These are phyloP conservation scores for Montipora foliosa DNA, from an alignment of 64 coral and sea anemone species.

Conservation along the genomic window DNA sequence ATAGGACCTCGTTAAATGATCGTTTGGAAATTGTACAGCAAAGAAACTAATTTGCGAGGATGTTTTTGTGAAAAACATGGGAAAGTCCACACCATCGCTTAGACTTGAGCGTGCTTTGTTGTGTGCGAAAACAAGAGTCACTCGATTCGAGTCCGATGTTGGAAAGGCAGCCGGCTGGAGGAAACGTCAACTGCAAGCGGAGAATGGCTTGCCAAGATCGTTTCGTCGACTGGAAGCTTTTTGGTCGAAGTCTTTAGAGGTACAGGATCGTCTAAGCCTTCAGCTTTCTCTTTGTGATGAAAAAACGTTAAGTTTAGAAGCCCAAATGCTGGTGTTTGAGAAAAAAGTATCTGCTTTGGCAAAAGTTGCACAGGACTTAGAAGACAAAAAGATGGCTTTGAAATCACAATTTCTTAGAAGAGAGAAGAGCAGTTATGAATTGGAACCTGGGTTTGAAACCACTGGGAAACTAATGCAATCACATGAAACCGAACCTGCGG, in stretches of 20 bases:
- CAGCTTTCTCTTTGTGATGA: slow-evolving; percentile 5
- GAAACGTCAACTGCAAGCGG: background rate
- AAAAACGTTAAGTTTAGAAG: background rate
- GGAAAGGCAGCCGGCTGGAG: background rate
- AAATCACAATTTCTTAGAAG: slow-evolving; percentile 29
- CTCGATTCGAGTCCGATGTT: background rate
- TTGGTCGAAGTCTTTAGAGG: background rate
- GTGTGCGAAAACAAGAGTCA: slow-evolving; percentile 25
- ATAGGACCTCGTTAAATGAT: background rate
- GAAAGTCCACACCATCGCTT: background rate
- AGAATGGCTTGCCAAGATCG: background rate
- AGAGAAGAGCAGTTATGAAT: slow-evolving; percentile 20
- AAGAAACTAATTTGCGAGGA: background rate
- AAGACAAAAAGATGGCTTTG: background rate
- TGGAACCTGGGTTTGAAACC: background rate
- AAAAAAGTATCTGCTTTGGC: background rate
- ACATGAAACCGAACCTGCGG: background rate
- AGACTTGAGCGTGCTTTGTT: background rate
- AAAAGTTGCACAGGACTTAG: background rate
- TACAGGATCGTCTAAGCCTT: background rate
- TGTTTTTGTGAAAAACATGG: background rate
- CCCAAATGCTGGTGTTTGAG: background rate
- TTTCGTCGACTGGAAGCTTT: slow-evolving; percentile 10
- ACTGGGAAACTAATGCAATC: no score
- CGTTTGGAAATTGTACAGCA: background rate